phyloP scores from a whole-genome alignment of 2,797 vertebrate species.

The Neosilurus hyrtlii region DNA sequence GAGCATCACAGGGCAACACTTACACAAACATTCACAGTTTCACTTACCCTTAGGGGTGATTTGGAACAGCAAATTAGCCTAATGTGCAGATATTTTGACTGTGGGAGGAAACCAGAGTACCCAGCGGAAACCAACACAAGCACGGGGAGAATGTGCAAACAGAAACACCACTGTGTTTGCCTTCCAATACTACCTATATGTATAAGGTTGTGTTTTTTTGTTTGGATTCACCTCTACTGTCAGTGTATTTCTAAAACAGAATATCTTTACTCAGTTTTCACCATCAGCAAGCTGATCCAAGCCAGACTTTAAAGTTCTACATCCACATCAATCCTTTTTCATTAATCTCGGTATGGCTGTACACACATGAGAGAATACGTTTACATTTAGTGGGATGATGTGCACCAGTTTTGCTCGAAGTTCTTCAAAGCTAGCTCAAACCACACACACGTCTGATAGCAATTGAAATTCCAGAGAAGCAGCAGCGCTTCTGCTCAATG shows the following conservation, averaged over 20 bases:
- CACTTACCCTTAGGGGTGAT: no score
- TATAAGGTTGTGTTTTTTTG: no score
- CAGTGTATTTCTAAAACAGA: not conserved
- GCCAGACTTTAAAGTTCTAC: constrained; percentile 38
- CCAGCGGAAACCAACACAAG: no score
- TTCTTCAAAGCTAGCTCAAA: constrained; percentile 48
- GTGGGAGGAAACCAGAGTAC: no score
- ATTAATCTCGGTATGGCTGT: constrained; percentile 39
- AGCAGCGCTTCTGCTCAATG: constrained; percentile 48
- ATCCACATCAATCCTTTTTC: constrained; percentile 29
- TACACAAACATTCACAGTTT: no score
- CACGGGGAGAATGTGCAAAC: no score
- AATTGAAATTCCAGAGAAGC: constrained; percentile 60
- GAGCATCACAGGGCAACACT: no score
- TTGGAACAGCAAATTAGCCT: no score
- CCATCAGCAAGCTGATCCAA: constrained; percentile 63
- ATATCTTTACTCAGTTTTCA: constrained; percentile 32
- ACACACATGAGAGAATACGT: constrained; percentile 48
- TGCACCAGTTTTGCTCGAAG: constrained; percentile 51
- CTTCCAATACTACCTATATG: no score
- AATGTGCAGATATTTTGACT: no score
- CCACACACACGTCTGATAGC: constrained; percentile 57
- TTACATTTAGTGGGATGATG: constrained; percentile 51
- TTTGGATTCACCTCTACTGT: not conserved
- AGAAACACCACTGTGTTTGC: no score